Base-by-base conservation (phyloP, 2,888 invertebrate genomes). In the Acrobasis consociella region DNA sequence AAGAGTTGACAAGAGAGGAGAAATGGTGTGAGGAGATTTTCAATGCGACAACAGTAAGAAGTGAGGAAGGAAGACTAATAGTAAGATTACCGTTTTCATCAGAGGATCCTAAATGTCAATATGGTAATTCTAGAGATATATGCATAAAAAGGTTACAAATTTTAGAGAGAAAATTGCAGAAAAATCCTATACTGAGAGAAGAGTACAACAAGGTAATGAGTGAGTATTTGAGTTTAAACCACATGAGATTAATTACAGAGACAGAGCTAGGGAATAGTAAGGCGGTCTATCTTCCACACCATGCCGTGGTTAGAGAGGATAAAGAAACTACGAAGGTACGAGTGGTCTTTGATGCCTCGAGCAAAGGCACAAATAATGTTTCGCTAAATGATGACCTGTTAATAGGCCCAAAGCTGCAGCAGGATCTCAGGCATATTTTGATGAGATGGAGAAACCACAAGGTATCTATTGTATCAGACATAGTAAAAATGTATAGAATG, bases 131-230 rank as follows among this genome's bases (percentile, higher is more conserved):
- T 5, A 49, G 15, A 15, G 49, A 49, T 15, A 49, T 49, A 15
- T 9, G 8, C 15, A 15, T 9, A 16, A 16, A 61, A 60, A 68
- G 65, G 60, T 66, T 69, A 11, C 1, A 65, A 1, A 52, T 13
- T 15, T 56, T 69, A 62, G 69, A 74, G 49, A 68, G 49, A 31
- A 72, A 62, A 63, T 16, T 70, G 37, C 22, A 50, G 10, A 70
- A 62, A 61, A 49, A 67, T 55, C 51, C 65, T 1, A 53, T 42
- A 51, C 51, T 64, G n/a, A 17, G 51, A 42, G 50, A 56, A 53
- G 65, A 68, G 16, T 68, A 70, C 56, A 60, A 60, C n/a, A 62
- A 64, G n/a, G 69, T 67, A 5, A 53, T 69, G 11, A 22, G 64
- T 16, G 68, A 70, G 11, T 68, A 67, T 50, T 9, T 65, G 3